These are phyloP conservation scores for Heptranchias perlo DNA, from an alignment of 2,113 vertebrate species.

Conservation along the genomic window DNA sequence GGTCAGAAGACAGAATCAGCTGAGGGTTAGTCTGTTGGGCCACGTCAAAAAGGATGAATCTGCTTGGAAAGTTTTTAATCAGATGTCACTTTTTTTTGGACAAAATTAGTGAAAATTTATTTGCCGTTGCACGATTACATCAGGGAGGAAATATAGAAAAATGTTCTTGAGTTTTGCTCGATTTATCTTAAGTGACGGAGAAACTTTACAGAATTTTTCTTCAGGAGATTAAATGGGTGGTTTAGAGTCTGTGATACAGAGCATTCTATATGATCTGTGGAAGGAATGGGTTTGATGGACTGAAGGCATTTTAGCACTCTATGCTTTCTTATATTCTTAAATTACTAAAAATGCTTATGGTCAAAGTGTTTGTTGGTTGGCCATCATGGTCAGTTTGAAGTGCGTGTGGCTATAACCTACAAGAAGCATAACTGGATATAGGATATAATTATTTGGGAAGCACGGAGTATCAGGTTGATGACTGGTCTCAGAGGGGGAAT, in stretches of 20 bases:
- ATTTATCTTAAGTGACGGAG: not conserved
- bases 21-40: not conserved
- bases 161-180: not conserved
- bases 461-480: not conserved
- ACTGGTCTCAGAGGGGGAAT: not conserved
- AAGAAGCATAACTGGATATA: not conserved
- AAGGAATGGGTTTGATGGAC: not conserved
- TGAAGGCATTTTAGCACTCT: not conserved
- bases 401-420: not conserved
- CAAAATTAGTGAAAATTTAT: not conserved
- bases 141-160: not conserved
- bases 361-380: not conserved
- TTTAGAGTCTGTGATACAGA: not conserved
- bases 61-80: not conserved
- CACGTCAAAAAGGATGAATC: not conserved
- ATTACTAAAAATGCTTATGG: not conserved
- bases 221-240: not conserved
- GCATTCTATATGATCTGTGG: not conserved
- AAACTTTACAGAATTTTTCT: not conserved
- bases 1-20: slow-evolving; percentile 1
- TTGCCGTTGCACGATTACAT: not conserved
- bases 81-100: not conserved
- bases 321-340: not conserved
- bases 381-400: not conserved
- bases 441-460: not conserved